Evolutionary conservation across 2,888 invertebrate genomes (phyloP).

Genomic region (Meliscaeva auricollis): DNA sequence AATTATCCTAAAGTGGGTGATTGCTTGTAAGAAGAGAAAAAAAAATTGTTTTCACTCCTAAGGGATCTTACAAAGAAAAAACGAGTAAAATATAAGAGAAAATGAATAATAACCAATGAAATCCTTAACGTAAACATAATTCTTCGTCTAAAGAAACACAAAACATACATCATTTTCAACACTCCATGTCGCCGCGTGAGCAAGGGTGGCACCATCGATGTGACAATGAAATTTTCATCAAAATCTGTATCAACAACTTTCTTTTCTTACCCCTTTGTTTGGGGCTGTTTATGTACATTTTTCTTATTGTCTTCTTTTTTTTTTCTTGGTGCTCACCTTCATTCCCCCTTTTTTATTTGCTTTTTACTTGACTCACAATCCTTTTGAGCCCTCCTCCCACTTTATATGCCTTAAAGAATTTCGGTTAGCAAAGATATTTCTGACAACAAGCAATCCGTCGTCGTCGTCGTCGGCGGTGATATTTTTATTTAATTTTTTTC

Average conservation of each 20-base stretch:
- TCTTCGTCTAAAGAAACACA: conserved; percentile 69
- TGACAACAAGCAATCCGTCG: conserved; percentile 26
- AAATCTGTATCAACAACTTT: conserved; percentile 67
- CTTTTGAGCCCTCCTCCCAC: conserved; percentile 2
- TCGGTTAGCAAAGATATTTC: conserved; percentile 24
- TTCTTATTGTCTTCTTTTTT: not conserved
- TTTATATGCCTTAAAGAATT: conserved; percentile 7
- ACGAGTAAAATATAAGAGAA: conserved; percentile 16
- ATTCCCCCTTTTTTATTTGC: conserved; percentile 32
- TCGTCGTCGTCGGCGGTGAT: not conserved
- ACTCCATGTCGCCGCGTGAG: not conserved
- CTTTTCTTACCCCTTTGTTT: conserved; percentile 57
- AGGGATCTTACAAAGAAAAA: conserved; percentile 33
- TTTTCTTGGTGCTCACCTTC: conserved; percentile 16
- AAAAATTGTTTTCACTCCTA: conserved; percentile 57
- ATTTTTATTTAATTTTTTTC: conserved; percentile 2
- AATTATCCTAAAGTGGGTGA: conserved; percentile 73
- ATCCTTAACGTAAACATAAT: conserved; percentile 75
- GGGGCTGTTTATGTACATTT: conserved; percentile 49
- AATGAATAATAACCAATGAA: conserved; percentile 75
- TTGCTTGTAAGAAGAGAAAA: conserved; percentile 54
- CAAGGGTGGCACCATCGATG: conserved; percentile 40
- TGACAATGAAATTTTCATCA: conserved; percentile 75
- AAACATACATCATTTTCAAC: conserved; percentile 60
- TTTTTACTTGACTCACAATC: conserved; percentile 12